Evolutionary conservation across 2,888 invertebrate genomes (phyloP), one percentile per base, ranked within the genome.

Genomic region (Archaeoteleia sp.): DNA sequence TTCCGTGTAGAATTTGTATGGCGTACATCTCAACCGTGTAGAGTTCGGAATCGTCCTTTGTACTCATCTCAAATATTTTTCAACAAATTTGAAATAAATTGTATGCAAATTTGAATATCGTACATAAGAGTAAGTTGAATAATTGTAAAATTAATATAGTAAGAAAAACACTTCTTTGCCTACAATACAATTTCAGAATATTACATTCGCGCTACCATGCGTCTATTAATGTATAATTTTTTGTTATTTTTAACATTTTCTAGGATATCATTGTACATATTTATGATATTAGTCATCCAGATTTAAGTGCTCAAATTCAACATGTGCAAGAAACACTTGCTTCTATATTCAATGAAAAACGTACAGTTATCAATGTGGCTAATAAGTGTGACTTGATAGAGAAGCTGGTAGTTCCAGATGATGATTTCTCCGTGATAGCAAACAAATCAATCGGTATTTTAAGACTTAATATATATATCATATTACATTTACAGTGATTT

Each of bases 231-330:
- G 10, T 29, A 27, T 14, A 29, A 13, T 13, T 9, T 6, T 45
- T 14, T 5, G 49, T 15, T 53, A 25, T 15, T 51, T 62, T 60
- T 57, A 20, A 49, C 55, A 85, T 25, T 1, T 58, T 85, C 48
- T 77, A 93, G 93, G 93, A 95, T 86, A 85, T 94, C 0, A 89
- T 95, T 40, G 81, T 96, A 40, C 95, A 95, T 80, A 89, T 95
- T 0, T 89, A 91, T 76, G 95, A 95, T 82, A 82, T 91, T 0
- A 93, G 94, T 65, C 93, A 94, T 83, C 91, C 91, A 2, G 92
- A 94, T 79, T 87, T 87, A 73, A 73, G 82, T 46, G 89, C 90
- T 12, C 95, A 96, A 84, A 86, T 88, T 29, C 85, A 89, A 15
- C 92, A 92, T 74, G 95, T 96, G 0, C 78, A 90, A 23, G 75